phyloP scores from a whole-genome alignment of 2,888 invertebrate genomes.

The Pantelozetes paolii region DNA sequence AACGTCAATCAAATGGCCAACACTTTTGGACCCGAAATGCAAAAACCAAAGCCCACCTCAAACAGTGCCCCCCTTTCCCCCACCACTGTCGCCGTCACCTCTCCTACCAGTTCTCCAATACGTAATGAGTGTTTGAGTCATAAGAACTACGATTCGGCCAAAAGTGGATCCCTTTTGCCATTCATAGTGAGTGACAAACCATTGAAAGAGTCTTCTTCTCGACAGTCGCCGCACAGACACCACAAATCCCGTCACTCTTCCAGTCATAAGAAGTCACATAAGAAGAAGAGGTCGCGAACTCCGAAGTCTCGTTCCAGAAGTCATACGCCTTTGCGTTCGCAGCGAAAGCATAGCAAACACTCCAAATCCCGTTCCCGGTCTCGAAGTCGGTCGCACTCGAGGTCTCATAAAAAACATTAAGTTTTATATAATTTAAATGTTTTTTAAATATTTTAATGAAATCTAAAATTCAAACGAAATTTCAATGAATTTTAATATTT shows the following conservation, averaged over 20 bases:
- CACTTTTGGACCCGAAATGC: constrained; percentile 29
- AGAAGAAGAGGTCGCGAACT: constrained; percentile 7
- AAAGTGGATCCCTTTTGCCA: constrained; percentile 26
- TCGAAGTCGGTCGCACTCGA: constrained; percentile 25
- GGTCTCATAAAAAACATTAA: constrained; percentile 21
- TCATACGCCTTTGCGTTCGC: neutral
- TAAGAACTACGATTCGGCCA: neutral
- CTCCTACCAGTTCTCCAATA: neutral
- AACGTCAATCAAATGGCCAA: neutral
- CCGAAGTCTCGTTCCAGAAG: neutral
- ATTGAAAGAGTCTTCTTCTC: constrained; percentile 13
- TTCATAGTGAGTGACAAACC: constrained; percentile 28
- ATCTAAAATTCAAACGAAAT: too few species aligned
- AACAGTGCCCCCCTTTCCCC: constrained; percentile 32
- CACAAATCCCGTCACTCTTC: neutral
- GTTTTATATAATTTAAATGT: neutral
- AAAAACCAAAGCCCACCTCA: neutral
- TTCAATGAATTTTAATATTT: too few species aligned
- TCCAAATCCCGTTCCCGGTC: constrained; percentile 27
- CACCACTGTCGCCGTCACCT: constrained; percentile 26
- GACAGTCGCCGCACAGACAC: constrained; percentile 8
- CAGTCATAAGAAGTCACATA: constrained; percentile 1
- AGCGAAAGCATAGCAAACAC: constrained; percentile 2
- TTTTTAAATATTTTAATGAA: neutral
- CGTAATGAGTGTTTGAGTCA: neutral